Conservation (phyloP, 2,113 vertebrate genomes). For the Zosterops pallidus region DNA sequence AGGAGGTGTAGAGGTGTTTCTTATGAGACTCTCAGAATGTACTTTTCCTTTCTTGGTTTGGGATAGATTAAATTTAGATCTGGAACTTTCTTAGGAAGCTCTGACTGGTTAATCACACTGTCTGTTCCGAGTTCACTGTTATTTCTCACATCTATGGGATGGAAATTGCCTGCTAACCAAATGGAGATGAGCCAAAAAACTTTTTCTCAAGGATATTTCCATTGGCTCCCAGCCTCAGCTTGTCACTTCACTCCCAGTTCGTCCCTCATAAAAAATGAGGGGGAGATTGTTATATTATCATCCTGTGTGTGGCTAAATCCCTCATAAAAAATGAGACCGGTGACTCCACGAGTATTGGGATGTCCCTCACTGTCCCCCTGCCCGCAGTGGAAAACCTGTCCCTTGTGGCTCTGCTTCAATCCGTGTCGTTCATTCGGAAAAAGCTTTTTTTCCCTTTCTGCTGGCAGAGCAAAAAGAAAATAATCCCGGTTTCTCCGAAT, state of each 20-base stretch:
- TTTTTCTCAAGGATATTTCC: slow-evolving; percentile 40
- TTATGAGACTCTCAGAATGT: background rate
- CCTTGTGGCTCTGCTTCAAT: background rate
- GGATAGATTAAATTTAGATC: background rate
- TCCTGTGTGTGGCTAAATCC: background rate
- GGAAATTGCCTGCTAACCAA: slow-evolving; percentile 5
- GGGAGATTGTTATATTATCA: too few relatives aligned
- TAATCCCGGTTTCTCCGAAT: background rate
- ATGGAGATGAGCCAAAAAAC: background rate
- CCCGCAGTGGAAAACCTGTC: background rate
- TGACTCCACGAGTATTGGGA: background rate
- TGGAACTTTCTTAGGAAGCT: background rate
- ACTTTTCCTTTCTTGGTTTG: background rate
- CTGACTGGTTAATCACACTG: background rate
- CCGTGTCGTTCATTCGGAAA: background rate
- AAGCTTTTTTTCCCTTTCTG: background rate
- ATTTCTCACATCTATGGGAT: background rate
- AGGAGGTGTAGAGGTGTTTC: background rate
- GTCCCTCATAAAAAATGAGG: background rate
- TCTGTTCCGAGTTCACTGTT: background rate
- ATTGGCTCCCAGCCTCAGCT: background rate
- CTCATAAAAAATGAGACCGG: background rate
- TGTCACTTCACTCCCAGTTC: background rate
- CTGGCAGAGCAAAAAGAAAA: background rate
- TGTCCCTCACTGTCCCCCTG: background rate